Evolutionary conservation across 2,113 vertebrate species (phyloP), one percentile per base, ranked within the genome.

Genomic region (Diphyllodes magnificus): DNA sequence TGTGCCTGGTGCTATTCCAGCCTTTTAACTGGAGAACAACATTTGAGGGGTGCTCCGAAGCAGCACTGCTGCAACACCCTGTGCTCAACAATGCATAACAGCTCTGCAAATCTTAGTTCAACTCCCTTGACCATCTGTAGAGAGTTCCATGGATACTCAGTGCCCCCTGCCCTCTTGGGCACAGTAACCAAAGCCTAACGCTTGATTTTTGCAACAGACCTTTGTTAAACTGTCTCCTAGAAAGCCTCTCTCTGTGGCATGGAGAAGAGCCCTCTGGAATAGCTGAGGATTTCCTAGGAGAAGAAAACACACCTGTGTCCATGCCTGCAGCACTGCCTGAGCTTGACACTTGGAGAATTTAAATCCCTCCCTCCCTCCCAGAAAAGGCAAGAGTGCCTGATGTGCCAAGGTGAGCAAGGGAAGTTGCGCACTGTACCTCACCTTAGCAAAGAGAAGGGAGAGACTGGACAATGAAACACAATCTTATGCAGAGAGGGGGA

Each of bases 71-170:
- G 13, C 16, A n/a, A 50, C 49, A 45, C 27, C 20, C 53, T 60
- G 27, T 71, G 23, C 25, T 77, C 39, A 71, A n/a, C 39, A 70
- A 81, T 10, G 25, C 0, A 0, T 8, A 39, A 72, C 7, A 90
- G 11, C 28, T 68, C 10, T 64, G 30, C n/a, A 82, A 18, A 14
- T 50, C 37, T 49, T 54, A 21, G n/a, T 37, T 82, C 39, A 59
- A 25, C 3, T 6, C 11, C 30, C 12, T 72, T 1, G 0, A 3
- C 22, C 31, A 22, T 13, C 27, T 30, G 22, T 14, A 66, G 21
- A 47, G 47, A 69, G n/a, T 65, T 86, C 23, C 42, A 12, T 15
- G 30, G 37, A 39, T 47, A 40, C 9, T 28, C 30, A 16, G 16
- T 19, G 31, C 7, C 30, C 39, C 27, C 31, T 42, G n/a, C 10